Base-by-base conservation (phyloP, 2,888 invertebrate species). In the Clitarchus hookeri region DNA sequence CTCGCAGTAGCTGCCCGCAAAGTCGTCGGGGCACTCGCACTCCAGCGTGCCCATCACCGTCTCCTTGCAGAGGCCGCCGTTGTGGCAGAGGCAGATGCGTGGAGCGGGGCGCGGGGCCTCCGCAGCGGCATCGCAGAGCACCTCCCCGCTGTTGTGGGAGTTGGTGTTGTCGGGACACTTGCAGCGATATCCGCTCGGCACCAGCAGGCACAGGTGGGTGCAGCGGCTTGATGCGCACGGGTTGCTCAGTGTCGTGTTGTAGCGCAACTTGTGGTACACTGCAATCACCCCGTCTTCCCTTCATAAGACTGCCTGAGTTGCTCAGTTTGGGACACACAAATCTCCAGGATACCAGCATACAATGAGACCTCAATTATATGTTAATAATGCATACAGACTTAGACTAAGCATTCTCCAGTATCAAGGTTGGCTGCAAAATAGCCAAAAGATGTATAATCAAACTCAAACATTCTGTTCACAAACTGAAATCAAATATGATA, bases 161-260 rank as follows among this genome's bases (percentile, higher is more conserved):
- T 92, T 92, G 0, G 93, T 93, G 87, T 92, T 94, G 92, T 96
- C 99, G 89, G 99, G 99, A 91, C 99, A 99, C 19, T 96, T 95
- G 91, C 99, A 99, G 87, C 96, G 94, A 89, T 96, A 95, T 0
- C 98, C 98, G 82, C 94, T 95, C 0, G 99, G 99, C 88, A 98
- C 96, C 19, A 97, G 93, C 83, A 99, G 94, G 91, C 99, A 99
- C 88, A 99, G 93, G 93, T 99, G 99, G 84, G 98, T 96, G 92
- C 99, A 99, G 27, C 94, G 93, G 85, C 94, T 94, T 87, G 93
- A 94, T 48, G 92, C 92, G 91, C 98, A 97, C 44, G 95, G 94
- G 91, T 96, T 95, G 12, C 91, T 91, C 83, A 94, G 90, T 0
- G 96, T 94, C 85, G 94, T 94, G 92, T 98, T 98, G 93, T 98